Evolutionary conservation across 1,140 invertebrate species (phyloP), one percentile per base, ranked within the genome.

Genomic region (Nomia melanderi): DNA sequence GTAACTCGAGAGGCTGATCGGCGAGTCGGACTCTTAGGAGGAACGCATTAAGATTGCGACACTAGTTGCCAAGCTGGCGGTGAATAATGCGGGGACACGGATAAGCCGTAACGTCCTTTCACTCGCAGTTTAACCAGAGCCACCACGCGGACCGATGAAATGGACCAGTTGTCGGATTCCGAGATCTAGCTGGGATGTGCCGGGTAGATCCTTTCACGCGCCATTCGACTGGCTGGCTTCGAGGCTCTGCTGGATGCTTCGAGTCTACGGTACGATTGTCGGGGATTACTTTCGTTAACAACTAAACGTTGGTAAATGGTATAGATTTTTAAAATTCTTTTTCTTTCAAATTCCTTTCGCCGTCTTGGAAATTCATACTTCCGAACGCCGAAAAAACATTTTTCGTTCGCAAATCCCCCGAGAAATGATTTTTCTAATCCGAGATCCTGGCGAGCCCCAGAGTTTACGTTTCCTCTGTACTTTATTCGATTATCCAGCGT

Each of bases 51-150:
- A 33, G n/a, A 11, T 47, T 60, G 56, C 56, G 8, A 71, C 25
- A 60, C 27, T 41, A 27, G 9, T 17, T 31, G 12, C 12, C 11
- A 50, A 36, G 7, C 1, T 23, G 20, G 12, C 20, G 53, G 12
- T 11, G 27, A 60, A 39, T 60, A 71, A 71, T 60, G 23, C 9
- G 20, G 6, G 12, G 20, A 53, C 39, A 72, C 60, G 64, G 66
- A 27, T 33, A 14, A 39, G 36, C 54, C n/a, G 44, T 56, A 78
- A 44, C 69, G 39, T 83, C 84, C 84, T 86, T 86, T 86, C 84
- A 85, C 84, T 85, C 31, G 41, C 57, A n/a, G 64, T 64, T 82
- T 65, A 82, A 83, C 77, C 60, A n/a, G n/a, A n/a, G n/a, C n/a
- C n/a, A n/a, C n/a, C n/a, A n/a, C 31, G 74, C 27, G 59, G 56